Conservation (phyloP, 2,113 vertebrate species). For the Xiphophorus maculatus region DNA sequence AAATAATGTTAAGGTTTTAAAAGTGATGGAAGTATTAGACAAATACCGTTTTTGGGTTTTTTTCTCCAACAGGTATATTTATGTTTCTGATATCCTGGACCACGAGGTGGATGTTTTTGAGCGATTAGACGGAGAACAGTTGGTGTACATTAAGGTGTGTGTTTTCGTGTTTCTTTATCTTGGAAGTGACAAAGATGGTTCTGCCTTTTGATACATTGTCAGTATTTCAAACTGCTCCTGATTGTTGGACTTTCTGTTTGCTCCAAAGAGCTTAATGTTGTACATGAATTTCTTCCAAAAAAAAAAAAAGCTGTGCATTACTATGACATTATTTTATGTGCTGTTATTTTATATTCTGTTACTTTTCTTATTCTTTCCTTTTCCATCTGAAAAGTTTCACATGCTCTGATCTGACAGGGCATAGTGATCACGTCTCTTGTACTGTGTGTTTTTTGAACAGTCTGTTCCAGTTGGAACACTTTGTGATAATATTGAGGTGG, state of each 20-base stretch:
- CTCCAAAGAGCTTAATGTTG: no score
- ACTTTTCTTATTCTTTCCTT: background rate
- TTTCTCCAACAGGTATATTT: constrained; percentile 81
- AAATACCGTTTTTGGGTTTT: fast-evolving
- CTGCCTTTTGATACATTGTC: background rate
- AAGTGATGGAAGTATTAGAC: background rate
- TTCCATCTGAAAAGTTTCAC: background rate
- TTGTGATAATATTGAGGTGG: constrained; percentile 86
- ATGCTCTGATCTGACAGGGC: background rate
- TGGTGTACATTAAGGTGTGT: constrained; percentile 84
- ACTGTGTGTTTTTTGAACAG: constrained; percentile 65
- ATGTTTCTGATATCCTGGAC: constrained; percentile 79
- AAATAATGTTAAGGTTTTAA: background rate
- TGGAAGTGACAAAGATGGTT: background rate
- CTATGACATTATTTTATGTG: background rate
- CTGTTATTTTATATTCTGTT: background rate
- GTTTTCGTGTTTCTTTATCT: background rate
- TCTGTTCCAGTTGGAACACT: constrained; percentile 80
- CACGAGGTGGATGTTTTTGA: constrained; percentile 83
- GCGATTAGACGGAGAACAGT: constrained; percentile 78
- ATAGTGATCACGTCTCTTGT: background rate
- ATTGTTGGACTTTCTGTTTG: background rate
- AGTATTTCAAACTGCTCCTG: background rate
- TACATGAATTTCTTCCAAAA: no score
- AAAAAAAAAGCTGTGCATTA: no score